Percentiles rank a stretch among this genome's conserved stretches.
Conservation (phyloP, 2,888 invertebrate species). For the Carabus problematicus region DNA sequence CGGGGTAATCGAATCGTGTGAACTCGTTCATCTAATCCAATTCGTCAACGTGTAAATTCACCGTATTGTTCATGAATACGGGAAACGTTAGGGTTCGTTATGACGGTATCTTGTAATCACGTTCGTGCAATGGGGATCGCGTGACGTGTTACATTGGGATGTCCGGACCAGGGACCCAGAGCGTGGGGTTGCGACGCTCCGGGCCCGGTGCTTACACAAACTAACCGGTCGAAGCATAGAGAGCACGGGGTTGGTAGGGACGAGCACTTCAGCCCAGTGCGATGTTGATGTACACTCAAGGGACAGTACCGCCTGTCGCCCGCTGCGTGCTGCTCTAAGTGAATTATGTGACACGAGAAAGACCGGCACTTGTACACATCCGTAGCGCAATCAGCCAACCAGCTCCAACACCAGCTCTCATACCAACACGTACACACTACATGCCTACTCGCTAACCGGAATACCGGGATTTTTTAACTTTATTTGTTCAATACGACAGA, state of each 20-base stretch:
- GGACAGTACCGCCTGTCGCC: neutral
- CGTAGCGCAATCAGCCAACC: constrained; percentile 26
- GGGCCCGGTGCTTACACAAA: neutral
- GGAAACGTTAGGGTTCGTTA: constrained; percentile 34
- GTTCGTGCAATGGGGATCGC: constrained; percentile 27
- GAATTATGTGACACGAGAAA: constrained; percentile 39
- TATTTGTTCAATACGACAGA: constrained; percentile 1
- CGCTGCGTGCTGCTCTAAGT: constrained; percentile 26
- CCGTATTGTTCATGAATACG: constrained; percentile 40
- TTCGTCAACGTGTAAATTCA: constrained; percentile 33
- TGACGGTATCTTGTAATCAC: constrained; percentile 39
- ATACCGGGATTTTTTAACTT: constrained; percentile 19
- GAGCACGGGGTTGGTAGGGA: neutral
- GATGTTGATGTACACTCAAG: neutral
- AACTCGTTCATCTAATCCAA: constrained; percentile 22
- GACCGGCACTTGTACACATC: constrained; percentile 38
- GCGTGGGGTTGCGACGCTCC: neutral
- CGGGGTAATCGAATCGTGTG: no score
- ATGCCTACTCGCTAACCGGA: no score
- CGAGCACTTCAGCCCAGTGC: neutral
- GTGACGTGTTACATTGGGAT: neutral
- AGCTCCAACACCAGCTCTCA: constrained; percentile 11
- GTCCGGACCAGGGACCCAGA: neutral
- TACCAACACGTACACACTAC: neutral
- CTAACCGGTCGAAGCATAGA: neutral